These are phyloP conservation scores for Nyleta sp. DNA, from an alignment of 2,888 invertebrate species.

Conservation along the genomic window DNA sequence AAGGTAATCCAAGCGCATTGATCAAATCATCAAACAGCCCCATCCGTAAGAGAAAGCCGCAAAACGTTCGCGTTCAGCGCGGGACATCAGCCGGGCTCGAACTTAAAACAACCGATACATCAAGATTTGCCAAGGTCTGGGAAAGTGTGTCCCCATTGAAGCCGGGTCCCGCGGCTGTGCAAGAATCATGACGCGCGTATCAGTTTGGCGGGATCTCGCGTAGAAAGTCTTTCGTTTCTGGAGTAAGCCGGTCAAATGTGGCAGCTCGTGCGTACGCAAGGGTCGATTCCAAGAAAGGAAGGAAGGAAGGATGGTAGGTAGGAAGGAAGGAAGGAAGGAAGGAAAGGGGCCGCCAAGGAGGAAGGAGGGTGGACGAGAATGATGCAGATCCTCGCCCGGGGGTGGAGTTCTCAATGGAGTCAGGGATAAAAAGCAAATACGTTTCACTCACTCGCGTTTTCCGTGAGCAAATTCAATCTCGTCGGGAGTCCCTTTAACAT, in stretches of 20 bases:
- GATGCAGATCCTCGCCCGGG: constrained; percentile 66
- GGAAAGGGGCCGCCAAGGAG: constrained; percentile 10
- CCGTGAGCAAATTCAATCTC: constrained; percentile 82
- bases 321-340: constrained; percentile 29
- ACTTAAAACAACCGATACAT: constrained; percentile 47
- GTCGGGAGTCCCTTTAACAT: constrained; percentile 81
- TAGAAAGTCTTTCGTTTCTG: constrained; percentile 68
- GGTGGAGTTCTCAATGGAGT: constrained; percentile 77
- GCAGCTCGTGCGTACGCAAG: constrained; percentile 66
- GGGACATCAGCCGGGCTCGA: constrained; percentile 17
- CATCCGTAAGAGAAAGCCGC: constrained; percentile 25
- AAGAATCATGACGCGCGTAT: constrained; percentile 63
- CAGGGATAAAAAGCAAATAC: constrained; percentile 82
- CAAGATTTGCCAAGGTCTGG: constrained; percentile 33
- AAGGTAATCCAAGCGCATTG: constrained; percentile 40
- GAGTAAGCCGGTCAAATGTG: constrained; percentile 75
- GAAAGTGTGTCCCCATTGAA: constrained; percentile 19
- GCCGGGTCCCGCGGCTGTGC: constrained; percentile 8
- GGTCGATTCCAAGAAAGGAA: constrained; percentile 58
- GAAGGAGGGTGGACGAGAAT: constrained; percentile 57
- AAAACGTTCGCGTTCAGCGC: constrained; percentile 32
- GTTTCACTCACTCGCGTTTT: constrained; percentile 81
- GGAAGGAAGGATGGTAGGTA: constrained; percentile 43
- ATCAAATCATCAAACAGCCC: constrained; percentile 44
- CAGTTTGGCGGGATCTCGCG: constrained; percentile 72